These are phyloP conservation scores for Puffinus mauretanicus DNA, from an alignment of 2,113 vertebrate species.

Conservation along the genomic window DNA sequence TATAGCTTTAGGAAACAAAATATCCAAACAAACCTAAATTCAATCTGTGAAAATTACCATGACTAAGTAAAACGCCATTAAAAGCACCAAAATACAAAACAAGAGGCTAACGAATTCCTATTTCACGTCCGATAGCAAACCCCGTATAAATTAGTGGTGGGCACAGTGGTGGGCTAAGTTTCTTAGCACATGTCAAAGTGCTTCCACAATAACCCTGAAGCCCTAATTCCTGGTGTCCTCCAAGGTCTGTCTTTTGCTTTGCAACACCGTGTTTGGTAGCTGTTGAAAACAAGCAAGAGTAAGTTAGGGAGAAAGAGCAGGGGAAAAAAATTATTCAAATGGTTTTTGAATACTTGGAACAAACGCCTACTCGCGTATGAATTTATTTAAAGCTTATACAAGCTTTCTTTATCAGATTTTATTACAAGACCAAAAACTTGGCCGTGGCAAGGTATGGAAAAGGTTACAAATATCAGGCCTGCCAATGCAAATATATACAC, in stretches of 20 bases:
- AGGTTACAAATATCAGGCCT: background rate
- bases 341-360: background rate
- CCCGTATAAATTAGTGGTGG: background rate
- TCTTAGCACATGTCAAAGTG: accelerated
- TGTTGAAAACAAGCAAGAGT: background rate
- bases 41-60: background rate
- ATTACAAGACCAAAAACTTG: background rate
- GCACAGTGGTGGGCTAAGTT: background rate
- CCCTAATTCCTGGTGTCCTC: background rate
- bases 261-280: background rate
- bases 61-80: background rate
- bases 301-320: background rate
- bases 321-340: background rate
- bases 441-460: background rate
- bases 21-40: background rate
- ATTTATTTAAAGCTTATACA: background rate
- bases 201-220: background rate
- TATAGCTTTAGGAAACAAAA: background rate
- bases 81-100: background rate
- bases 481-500: accelerated
- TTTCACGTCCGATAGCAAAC: background rate
- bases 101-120: background rate
- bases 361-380: background rate
- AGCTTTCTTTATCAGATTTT: background rate
- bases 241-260: background rate